Evolutionary conservation across 2,113 vertebrate species (phyloP), one percentile per base, ranked within the genome.

Genomic region (Cheilinus undulatus): DNA sequence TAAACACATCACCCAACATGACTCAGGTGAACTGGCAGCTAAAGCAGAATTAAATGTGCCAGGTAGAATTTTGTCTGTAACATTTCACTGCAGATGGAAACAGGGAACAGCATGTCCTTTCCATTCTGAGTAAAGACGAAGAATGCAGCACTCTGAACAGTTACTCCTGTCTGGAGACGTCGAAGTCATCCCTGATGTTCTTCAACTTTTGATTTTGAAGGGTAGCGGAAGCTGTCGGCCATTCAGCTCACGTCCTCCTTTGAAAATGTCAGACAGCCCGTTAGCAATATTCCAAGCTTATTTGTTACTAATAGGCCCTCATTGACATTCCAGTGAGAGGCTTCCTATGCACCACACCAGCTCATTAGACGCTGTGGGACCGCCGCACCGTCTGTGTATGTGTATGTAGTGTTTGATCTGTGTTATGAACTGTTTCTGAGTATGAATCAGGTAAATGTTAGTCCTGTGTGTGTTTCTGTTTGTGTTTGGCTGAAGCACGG

Each of bases 231-330:
- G 67, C 82, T 38, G 51, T 83, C 61, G 51, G 76, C 74, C 81
- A 89, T 86, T 88, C 89, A 17, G 48, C 75, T 89, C 87, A 86
- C 87, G 78, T 86, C 77, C 67, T 73, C 67, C 78, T 85, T 86
- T 84, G 85, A 91, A 90, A 92, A 92, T 93, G 92, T 92, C 91
- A 91, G 86, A 65, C 65, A 46, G 86, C 68, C 89, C 66, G 87
- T 92, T 91, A 88, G 86, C 73, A 77, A 86, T 77, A 83, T 85
- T 75, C 76, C 56, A 28, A 61, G 69, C 72, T 74, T 86, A 86
- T 90, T 88, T 89, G 74, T 74, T 80, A 68, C 82, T 89, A 90
- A 91, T 75, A 80, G 80, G 72, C 52, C 65, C 84, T 92, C 89
- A 85, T 91, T 92, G 90, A 76, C 86, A 92, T 92, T 92, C 91